Evolutionary conservation across 2,113 vertebrate genomes (phyloP).

Genomic region (Corythaixoides concolor): DNA sequence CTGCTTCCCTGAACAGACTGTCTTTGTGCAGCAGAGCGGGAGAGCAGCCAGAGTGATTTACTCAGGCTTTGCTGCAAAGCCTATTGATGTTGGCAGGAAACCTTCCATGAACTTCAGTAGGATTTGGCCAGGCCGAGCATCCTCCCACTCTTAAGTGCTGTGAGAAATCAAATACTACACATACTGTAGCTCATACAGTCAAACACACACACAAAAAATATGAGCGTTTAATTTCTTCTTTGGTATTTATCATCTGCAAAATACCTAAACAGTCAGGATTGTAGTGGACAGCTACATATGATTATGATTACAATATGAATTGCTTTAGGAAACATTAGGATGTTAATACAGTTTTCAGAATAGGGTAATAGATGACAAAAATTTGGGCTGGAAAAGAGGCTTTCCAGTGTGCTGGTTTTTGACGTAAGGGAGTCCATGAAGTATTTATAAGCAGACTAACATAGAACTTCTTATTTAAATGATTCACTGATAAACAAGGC

Average conservation of each 20-base stretch:
- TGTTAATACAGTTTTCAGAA: background rate
- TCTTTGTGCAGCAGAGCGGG: background rate
- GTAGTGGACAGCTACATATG: background rate
- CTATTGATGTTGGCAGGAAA: background rate
- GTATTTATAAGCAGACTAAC: background rate
- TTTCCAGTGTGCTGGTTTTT: background rate
- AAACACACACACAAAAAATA: background rate
- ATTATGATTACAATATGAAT: background rate
- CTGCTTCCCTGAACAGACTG: background rate
- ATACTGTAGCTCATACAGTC: background rate
- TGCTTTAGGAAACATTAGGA: background rate
- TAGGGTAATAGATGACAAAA: background rate
- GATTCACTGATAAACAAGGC: background rate
- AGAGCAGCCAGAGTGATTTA: background rate
- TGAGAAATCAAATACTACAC: background rate
- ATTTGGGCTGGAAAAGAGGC: background rate
- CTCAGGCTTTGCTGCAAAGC: background rate
- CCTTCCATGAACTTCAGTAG: background rate
- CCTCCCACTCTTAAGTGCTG: background rate
- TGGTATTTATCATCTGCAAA: background rate
- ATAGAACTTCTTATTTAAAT: background rate
- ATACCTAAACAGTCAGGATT: background rate
- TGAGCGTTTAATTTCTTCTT: background rate
- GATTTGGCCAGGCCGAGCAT: background rate
- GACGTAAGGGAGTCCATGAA: background rate